A percentile compares a stretch with the other conserved stretches of the same genome.
These are phyloP conservation scores for Sebastes itinus DNA, from an alignment of 2,797 vertebrate species.

Conservation along the genomic window DNA sequence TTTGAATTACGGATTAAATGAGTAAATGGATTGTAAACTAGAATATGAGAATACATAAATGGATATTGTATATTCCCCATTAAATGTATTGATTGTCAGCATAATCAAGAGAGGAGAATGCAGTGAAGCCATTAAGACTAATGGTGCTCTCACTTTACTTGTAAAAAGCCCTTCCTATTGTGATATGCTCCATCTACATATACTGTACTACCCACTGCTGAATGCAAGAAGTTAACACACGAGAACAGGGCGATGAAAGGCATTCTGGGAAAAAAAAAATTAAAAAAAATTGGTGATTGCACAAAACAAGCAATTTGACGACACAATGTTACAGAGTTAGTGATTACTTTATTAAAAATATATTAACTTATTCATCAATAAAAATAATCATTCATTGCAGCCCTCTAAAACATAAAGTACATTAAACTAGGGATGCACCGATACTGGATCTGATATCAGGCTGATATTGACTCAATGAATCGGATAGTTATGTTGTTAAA, in stretches of 20 bases:
- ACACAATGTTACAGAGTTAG: neutral
- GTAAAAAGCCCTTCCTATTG: neutral
- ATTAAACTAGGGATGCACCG: too few relatives aligned
- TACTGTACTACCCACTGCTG: neutral
- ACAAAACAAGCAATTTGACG: neutral
- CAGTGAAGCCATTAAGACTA: neutral
- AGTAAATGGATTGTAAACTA: neutral
- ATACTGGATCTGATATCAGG: too few relatives aligned
- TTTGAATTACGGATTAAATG: constrained; percentile 6
- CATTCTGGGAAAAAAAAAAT: neutral
- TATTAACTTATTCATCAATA: too few relatives aligned
- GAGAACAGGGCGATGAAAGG: neutral
- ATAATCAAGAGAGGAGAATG: neutral
- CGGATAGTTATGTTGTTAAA: too few relatives aligned
- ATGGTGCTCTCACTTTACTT: neutral
- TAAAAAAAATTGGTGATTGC: neutral
- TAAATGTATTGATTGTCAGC: neutral
- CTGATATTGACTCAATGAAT: too few relatives aligned
- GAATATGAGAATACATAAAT: constrained; percentile 2
- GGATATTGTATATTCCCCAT: neutral
- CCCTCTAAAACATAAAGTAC: too few relatives aligned
- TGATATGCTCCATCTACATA: neutral
- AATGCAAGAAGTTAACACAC: neutral
- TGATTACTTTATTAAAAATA: too few relatives aligned
- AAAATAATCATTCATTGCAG: too few relatives aligned